Percentiles rank a stretch among this genome's conserved stretches.
Conservation (phyloP, 1,140 invertebrate species). For the Nixonia krombeini region DNA sequence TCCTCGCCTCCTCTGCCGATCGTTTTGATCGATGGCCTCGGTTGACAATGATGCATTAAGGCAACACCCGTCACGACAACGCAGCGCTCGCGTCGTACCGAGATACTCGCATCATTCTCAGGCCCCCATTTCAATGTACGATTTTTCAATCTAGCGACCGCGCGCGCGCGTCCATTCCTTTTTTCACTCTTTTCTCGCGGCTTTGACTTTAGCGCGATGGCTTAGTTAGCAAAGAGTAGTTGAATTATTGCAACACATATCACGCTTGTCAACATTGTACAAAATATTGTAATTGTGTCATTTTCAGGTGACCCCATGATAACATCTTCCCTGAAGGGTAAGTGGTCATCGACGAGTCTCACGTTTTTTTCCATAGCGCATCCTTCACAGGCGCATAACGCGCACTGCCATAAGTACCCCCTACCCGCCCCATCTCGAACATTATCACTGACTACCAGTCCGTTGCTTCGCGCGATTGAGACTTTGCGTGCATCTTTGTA, state of each 20-base stretch:
- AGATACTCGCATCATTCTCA: conserved; percentile 17
- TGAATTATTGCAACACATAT: conserved; percentile 37
- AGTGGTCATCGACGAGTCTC: conserved; percentile 62
- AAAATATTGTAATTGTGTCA: conserved; percentile 66
- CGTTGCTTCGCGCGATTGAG: too few species aligned
- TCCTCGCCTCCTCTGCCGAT: conserved; percentile 36
- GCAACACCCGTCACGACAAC: conserved; percentile 29
- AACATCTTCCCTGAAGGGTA: conserved; percentile 73
- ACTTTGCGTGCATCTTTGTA: too few species aligned
- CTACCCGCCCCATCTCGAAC: too few species aligned
- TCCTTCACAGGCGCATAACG: conserved; percentile 43
- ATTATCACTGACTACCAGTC: too few species aligned
- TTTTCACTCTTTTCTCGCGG: too few species aligned
- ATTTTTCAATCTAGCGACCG: too few species aligned
- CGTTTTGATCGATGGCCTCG: conserved; percentile 48
- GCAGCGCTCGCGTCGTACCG: conserved; percentile 24
- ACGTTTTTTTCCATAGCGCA: conserved; percentile 43
- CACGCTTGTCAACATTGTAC: conserved; percentile 52
- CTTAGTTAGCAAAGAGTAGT: conserved; percentile 26
- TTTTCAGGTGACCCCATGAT: conserved; percentile 73
- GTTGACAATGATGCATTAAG: conserved; percentile 49
- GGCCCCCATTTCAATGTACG: conserved; percentile 18
- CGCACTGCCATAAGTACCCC: too few species aligned
- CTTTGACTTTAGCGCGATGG: not conserved
- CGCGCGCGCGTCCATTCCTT: too few species aligned